Conservation (phyloP, 2,888 invertebrate species). For the Orthonychiurus folsomi region DNA sequence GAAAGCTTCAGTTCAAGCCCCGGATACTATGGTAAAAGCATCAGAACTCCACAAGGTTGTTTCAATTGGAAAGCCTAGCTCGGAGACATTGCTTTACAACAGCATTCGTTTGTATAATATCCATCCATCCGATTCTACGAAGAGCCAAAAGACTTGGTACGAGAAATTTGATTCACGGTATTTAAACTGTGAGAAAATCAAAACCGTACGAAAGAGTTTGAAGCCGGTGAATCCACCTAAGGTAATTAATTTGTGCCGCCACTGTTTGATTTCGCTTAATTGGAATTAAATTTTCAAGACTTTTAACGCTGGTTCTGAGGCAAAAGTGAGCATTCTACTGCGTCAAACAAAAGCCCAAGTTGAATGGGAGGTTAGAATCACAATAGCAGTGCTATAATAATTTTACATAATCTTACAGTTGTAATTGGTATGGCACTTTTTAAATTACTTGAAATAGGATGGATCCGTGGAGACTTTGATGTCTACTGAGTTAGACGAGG, state of each 20-base stretch:
- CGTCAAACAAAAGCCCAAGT: conserved; percentile 26
- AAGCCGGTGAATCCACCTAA: neutral
- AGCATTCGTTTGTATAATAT: conserved; percentile 29
- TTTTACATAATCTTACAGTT: no score
- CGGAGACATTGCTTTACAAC: conserved; percentile 32
- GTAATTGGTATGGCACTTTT: no score
- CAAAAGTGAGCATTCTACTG: conserved; percentile 28
- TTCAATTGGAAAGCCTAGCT: conserved; percentile 21
- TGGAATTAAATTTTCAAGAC: neutral
- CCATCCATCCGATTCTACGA: conserved; percentile 21
- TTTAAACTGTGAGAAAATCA: no score
- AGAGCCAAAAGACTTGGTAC: conserved; percentile 21
- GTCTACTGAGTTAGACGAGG: conserved; percentile 17
- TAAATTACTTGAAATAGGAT: no score
- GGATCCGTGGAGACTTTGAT: conserved; percentile 7
- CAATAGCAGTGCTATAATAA: no score
- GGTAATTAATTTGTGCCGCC: neutral
- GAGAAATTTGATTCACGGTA: conserved; percentile 15
- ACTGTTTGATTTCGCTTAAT: neutral
- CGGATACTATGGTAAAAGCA: neutral
- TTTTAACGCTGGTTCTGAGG: conserved; percentile 17
- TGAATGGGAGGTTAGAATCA: conserved; percentile 28
- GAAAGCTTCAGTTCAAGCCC: neutral
- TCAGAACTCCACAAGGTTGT: neutral
- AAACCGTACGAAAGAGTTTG: no score